These are phyloP conservation scores for Piscicola geometra DNA, from an alignment of 2,888 invertebrate genomes.

Conservation along the genomic window DNA sequence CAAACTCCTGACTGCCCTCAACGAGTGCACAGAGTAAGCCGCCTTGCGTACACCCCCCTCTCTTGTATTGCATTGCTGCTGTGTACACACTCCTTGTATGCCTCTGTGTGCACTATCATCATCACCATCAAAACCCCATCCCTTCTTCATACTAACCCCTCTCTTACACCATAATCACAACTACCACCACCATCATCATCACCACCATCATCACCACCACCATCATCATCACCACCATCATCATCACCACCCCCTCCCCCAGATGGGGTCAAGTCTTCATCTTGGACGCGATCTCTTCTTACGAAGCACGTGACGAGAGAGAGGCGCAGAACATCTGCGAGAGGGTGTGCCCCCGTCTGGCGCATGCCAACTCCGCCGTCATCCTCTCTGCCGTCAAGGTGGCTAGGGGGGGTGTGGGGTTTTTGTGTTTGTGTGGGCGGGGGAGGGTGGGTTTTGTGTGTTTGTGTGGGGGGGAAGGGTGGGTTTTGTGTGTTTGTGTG, in stretches of 20 bases:
- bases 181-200: too few species aligned
- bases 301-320: conserved; percentile 89
- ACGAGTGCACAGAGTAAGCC: conserved; percentile 85
- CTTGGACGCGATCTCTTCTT: conserved; percentile 91
- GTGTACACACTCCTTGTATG: too few species aligned
- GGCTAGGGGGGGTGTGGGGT: conserved; percentile 43
- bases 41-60: neutral
- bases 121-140: too few species aligned
- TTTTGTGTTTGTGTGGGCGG: too few species aligned
- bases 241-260: conserved; percentile 2
- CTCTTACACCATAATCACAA: neutral
- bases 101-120: too few species aligned
- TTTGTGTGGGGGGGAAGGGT: too few species aligned
- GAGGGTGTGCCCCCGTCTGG: conserved; percentile 60
- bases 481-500: too few species aligned
- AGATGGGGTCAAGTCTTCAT: conserved; percentile 79
- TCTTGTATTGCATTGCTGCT: neutral
- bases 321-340: conserved; percentile 75
- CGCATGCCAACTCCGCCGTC: conserved; percentile 98
- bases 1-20: conserved; percentile 91
- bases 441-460: neutral
- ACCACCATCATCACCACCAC: too few species aligned
- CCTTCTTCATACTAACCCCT: too few species aligned
- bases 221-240: too few species aligned
- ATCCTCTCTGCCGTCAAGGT: conserved; percentile 96